phyloP scores from a whole-genome alignment of 2,888 invertebrate genomes.

The Platerodrilus igneus region DNA sequence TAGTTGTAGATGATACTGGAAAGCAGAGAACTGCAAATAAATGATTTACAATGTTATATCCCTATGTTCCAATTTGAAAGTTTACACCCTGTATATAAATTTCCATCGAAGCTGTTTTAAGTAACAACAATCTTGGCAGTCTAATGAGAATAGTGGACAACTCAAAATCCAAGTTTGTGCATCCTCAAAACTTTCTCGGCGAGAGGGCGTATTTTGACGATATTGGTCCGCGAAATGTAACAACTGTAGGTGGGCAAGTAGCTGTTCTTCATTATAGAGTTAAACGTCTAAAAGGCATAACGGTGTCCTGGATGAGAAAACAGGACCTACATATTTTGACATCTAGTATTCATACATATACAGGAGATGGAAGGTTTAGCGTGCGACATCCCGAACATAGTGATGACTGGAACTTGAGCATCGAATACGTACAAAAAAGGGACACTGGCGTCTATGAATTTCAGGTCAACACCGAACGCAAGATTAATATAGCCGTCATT shows the following conservation, averaged over 20 bases:
- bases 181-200: constrained; percentile 40
- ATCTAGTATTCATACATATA: constrained; percentile 79
- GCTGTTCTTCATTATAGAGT: constrained; percentile 76
- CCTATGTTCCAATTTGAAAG: too few species aligned
- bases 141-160: constrained; percentile 23
- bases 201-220: constrained; percentile 82
- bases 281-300: constrained; percentile 81
- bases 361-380: constrained; percentile 81
- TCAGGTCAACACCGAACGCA: constrained; percentile 86
- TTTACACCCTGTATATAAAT: too few species aligned
- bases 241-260: constrained; percentile 78
- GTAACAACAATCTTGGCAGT: constrained; percentile 26
- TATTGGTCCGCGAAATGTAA: constrained; percentile 75
- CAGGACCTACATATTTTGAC: constrained; percentile 81
- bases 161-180: constrained; percentile 28
- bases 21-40: too few species aligned
- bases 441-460: constrained; percentile 85
- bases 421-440: constrained; percentile 77
- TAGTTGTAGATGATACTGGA: too few species aligned
- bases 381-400: constrained; percentile 78
- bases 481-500: constrained; percentile 78
- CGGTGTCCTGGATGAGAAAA: constrained; percentile 82
- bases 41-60: too few species aligned
- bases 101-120: too few species aligned
- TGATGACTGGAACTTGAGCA: constrained; percentile 82